Percentiles rank a stretch among this genome's conserved stretches.
Evolutionary conservation across 2,888 invertebrate genomes (phyloP).

Genomic region (Ditylenchus weischeri): DNA sequence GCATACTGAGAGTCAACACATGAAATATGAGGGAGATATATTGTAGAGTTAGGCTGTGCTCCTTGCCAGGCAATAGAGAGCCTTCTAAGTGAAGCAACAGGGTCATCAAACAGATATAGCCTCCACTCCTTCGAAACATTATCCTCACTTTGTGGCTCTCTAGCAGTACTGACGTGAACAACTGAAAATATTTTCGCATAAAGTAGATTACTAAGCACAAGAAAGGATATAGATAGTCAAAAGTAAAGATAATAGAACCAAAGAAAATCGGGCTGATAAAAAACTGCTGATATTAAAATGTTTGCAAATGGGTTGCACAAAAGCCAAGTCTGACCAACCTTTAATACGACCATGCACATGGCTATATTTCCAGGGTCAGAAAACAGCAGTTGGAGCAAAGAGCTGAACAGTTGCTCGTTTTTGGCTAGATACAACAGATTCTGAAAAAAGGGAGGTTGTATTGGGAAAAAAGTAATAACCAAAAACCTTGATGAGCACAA

Average conservation of each 20-base stretch:
- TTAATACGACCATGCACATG: constrained; percentile 37
- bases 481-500: not conserved
- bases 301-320: too few relatives aligned
- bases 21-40: constrained; percentile 54
- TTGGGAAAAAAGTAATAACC: too few relatives aligned
- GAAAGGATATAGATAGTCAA: too few relatives aligned
- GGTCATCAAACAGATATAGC: constrained; percentile 94
- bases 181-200: constrained; percentile 60
- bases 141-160: constrained; percentile 94
- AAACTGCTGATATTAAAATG: too few relatives aligned
- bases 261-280: too few relatives aligned
- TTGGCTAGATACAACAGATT: constrained; percentile 77
- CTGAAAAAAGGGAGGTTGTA: constrained; percentile 66
- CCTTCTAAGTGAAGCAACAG: constrained; percentile 76
- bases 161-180: constrained; percentile 79
- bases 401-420: constrained; percentile 50
- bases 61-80: constrained; percentile 11
- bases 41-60: constrained; percentile 30
- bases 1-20: constrained; percentile 84
- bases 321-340: constrained; percentile 23
- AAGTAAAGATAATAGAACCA: too few relatives aligned
- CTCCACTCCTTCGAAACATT: constrained; percentile 93
- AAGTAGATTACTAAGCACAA: too few relatives aligned
- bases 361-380: constrained; percentile 39
- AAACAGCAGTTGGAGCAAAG: constrained; percentile 40